Base-by-base conservation (phyloP, 2,888 invertebrate genomes). In the Hanleya hanleyi region DNA sequence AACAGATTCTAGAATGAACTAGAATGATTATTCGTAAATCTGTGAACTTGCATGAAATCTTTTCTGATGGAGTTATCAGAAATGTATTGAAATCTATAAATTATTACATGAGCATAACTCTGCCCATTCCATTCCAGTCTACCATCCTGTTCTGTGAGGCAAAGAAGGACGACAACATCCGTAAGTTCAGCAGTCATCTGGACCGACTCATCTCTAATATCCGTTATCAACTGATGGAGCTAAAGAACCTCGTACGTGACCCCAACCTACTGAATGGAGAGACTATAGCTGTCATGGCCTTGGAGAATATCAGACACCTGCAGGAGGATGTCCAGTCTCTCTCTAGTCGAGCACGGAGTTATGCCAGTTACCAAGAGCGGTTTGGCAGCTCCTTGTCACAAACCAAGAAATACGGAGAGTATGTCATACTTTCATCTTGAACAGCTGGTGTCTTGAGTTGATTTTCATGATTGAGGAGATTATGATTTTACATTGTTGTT, bases 161-260 rank as follows among this genome's bases (percentile, higher is more conserved):
- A 35, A 90, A 90, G 80, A 89, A 89, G 70, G 90, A 91, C 73
- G 90, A 90, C 75, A 90, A 90, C 74, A 89, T 90, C 41, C 81
- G 88, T 35, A 88, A 89, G 78, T 90, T 90, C 82, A 87, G 86
- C 69, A 79, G 83, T 5, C 87, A 90, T 73, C 82, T 90, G 36
- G 88, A 89, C 72, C 77, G 78, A 0, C 83, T 89, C 22, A 88
- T 90, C 64, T 79, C 81, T 72, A 81, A 85, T 70, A 90, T 89
- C 64, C 81, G 85, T 18, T 74, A 78, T 66, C 84, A 84, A 69
- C 81, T 90, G 69, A 84, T 85, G 75, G 86, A 89, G 49, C 81
- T 90, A 41, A 89, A 87, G 79, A 85, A 84, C 73, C 75, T 82
- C 51, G 87, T 89, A 9, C 85, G 84, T 72, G 88, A 90, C 76